Conservation (phyloP, 1,140 invertebrate species). For the Leucophenga varia region DNA sequence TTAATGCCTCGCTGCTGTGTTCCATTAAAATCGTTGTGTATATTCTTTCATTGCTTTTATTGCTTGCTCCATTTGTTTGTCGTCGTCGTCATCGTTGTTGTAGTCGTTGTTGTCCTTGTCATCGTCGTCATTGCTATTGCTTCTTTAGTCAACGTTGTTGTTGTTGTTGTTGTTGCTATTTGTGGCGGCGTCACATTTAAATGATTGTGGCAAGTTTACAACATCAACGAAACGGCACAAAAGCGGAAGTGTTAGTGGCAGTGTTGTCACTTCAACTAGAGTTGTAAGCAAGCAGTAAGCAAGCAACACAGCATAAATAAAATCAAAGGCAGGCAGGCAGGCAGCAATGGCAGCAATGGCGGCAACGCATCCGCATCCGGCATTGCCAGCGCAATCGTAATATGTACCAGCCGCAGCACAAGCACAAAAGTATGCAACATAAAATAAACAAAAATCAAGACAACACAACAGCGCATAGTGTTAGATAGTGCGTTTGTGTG, state of each 20-base stretch:
- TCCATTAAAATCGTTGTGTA: too few species aligned
- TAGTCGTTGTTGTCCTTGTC: background rate
- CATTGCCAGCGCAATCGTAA: background rate
- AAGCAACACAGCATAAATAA: constrained; percentile 1
- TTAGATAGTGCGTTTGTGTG: too few species aligned
- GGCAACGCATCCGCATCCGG: background rate
- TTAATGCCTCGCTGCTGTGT: too few species aligned
- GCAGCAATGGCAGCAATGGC: background rate
- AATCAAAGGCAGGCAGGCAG: constrained; percentile 1
- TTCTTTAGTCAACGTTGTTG: background rate
- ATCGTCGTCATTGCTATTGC: background rate
- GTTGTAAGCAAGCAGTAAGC: background rate
- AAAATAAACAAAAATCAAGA: constrained; percentile 7
- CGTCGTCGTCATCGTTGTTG: background rate
- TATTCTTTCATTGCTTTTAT: background rate
- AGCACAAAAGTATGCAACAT: constrained; percentile 11
- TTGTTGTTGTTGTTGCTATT: background rate
- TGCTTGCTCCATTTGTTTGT: too few species aligned
- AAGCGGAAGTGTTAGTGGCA: too few species aligned
- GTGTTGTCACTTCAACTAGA: constrained; percentile 1
- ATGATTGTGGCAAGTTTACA: constrained; percentile 23
- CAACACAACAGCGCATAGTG: background rate
- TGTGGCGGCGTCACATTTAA: constrained; percentile 14
- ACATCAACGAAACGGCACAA: constrained; percentile 3
- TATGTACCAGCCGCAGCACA: constrained; percentile 4